Conservation (phyloP, 2,797 vertebrate species). For the Cyclura pinguis region DNA sequence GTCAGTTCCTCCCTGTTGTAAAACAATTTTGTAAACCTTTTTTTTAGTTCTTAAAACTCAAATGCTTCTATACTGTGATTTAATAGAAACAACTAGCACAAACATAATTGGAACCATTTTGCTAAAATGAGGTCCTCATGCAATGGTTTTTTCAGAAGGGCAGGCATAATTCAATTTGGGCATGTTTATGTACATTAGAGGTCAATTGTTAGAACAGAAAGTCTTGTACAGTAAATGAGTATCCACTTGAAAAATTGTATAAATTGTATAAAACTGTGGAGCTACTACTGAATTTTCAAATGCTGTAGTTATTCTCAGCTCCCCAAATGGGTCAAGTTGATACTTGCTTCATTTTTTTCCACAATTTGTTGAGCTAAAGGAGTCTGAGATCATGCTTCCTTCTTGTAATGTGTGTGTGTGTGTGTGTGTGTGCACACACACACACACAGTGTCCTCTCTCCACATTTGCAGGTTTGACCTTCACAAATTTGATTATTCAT, state of each 20-base stretch:
- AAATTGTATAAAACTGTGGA: slow-evolving; percentile 65
- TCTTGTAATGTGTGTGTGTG: background rate
- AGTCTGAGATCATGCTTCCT: slow-evolving; percentile 31
- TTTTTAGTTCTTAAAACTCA: background rate
- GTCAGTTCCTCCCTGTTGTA: background rate
- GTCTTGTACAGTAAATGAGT: slow-evolving; percentile 60
- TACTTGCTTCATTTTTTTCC: slow-evolving; percentile 42
- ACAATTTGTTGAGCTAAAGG: slow-evolving; percentile 46
- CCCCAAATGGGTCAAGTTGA: slow-evolving; percentile 54
- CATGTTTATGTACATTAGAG: slow-evolving; percentile 49
- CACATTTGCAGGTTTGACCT: no score
- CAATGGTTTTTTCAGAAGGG: slow-evolving; percentile 24
- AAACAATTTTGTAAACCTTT: background rate
- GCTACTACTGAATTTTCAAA: slow-evolving; percentile 65
- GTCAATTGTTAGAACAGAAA: slow-evolving; percentile 63
- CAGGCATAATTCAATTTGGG: slow-evolving; percentile 19
- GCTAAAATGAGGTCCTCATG: background rate
- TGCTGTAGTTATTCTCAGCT: slow-evolving; percentile 65
- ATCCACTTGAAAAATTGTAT: slow-evolving; percentile 48
- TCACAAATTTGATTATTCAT: no score
- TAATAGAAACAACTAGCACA: background rate
- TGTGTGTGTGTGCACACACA: no score
- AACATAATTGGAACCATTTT: slow-evolving; percentile 12
- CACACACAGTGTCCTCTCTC: no score
- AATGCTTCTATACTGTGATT: background rate